phyloP scores from a whole-genome alignment of 2,888 invertebrate genomes.

The Tortricodes alternella region DNA sequence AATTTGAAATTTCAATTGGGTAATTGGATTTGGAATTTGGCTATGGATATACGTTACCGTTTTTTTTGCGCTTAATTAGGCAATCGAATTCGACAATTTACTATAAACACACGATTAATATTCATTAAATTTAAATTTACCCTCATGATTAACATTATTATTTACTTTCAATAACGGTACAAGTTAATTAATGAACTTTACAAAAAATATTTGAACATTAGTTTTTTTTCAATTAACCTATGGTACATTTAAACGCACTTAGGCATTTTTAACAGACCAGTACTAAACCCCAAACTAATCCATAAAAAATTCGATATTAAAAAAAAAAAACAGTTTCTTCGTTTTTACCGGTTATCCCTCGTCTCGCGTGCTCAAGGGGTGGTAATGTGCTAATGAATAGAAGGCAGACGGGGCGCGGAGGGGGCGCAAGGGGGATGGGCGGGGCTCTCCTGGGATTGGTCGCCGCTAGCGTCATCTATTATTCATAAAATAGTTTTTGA shows the following conservation, averaged over 20 bases:
- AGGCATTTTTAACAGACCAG: not conserved
- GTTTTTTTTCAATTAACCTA: too few relatives aligned
- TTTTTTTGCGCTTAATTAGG: not conserved
- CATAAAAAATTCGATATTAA: slow-evolving; percentile 3
- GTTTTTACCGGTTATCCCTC: slow-evolving; percentile 23
- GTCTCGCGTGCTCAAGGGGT: slow-evolving; percentile 68
- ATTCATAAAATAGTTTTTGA: slow-evolving; percentile 84
- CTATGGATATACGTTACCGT: not conserved
- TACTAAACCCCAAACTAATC: not conserved
- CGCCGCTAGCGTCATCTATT: slow-evolving; percentile 78
- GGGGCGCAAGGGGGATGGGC: slow-evolving; percentile 59
- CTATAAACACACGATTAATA: too few relatives aligned
- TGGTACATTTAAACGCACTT: not conserved
- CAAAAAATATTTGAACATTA: too few relatives aligned
- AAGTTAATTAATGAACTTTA: too few relatives aligned
- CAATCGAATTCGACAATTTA: too few relatives aligned
- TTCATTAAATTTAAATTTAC: too few relatives aligned
- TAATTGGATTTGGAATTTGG: slow-evolving; percentile 16
- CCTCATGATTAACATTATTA: too few relatives aligned
- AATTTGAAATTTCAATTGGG: slow-evolving; percentile 11
- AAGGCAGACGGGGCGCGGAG: slow-evolving; percentile 54
- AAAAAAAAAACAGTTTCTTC: slow-evolving; percentile 34
- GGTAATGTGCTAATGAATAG: slow-evolving; percentile 82
- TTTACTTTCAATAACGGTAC: too few relatives aligned
- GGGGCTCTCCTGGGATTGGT: slow-evolving; percentile 79